phyloP scores from a whole-genome alignment of 2,113 vertebrate genomes.

The Edolisoma coerulescens region DNA sequence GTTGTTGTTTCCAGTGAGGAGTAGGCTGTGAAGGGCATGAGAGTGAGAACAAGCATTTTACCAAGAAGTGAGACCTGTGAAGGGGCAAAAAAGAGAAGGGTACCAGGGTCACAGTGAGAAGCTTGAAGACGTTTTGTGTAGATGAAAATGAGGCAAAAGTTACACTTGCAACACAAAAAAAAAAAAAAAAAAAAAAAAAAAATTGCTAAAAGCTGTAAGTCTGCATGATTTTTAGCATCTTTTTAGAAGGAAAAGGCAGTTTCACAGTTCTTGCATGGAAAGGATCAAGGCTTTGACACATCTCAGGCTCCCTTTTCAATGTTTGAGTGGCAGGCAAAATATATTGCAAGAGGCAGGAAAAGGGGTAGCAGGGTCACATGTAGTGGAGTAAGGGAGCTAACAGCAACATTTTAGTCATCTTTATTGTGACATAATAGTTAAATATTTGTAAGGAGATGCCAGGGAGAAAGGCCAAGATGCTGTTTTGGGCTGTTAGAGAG shows the following conservation, averaged over 20 bases:
- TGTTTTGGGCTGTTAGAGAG: neutral
- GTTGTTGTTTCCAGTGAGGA: neutral
- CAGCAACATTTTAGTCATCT: neutral
- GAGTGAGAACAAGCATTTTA: neutral
- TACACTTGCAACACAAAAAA: neutral
- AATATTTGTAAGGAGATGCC: neutral
- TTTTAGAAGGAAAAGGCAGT: neutral
- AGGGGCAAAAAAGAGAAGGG: neutral
- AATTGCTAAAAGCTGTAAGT: neutral
- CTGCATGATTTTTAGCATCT: neutral
- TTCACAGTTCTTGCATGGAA: neutral
- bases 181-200: neutral
- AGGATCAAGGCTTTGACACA: neutral
- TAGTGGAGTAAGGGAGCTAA: neutral
- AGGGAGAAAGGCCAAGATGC: neutral
- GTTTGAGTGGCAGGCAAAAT: neutral
- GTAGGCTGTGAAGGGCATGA: neutral
- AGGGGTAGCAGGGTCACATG: neutral
- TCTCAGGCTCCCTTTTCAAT: neutral
- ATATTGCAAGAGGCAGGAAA: neutral
- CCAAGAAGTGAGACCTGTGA: neutral
- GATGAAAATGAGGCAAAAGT: neutral
- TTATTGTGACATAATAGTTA: neutral
- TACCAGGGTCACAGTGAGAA: neutral
- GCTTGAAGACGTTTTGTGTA: neutral